Evolutionary conservation across 2,888 invertebrate species (phyloP), one percentile per base, ranked within the genome.

Genomic region (Aspidiotus rigidus): DNA sequence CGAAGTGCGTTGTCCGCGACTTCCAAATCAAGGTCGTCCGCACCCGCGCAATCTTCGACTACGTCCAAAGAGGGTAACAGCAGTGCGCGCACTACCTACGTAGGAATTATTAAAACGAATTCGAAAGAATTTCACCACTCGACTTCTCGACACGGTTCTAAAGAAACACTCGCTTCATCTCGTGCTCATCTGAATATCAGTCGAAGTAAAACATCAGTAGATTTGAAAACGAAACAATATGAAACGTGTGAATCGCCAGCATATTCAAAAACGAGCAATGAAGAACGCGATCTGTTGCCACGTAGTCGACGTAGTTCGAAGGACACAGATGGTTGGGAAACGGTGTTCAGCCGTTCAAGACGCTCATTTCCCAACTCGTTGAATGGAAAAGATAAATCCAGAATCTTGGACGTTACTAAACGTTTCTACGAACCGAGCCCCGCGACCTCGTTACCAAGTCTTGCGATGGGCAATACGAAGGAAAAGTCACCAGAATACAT

Each of bases 361-460:
- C 82, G 86, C 62, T 84, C 83, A 1, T 86, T 86, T 76, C 84
- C 85, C 61, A 64, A 59, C n/a, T 54, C 57, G 57, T 63, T 70
- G 57, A 70, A 56, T 17, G 63, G 70, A 1, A 69, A 69, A 44
- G 55, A 44, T 9, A 62, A 62, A 15, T 28, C 17, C 8, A 61
- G 62, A 11, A 39, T 39, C 57, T 71, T 63, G 64, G 71, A 73
- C 56, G 69, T 74, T 8, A 81, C 86, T 0, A 87, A 86, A 72
- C 83, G 91, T 71, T 92, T 89, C 75, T 84, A 89, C 75, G 88
- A 89, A 76, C 90, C 91, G 0, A 89, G 89, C 2, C 89, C 90
- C 0, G 90, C 91, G 1, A 87, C 88, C 0, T 90, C 90, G 72
- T 77, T 91, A 64, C 91, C 91, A 1, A 88, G 90, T 0, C 77